These are phyloP conservation scores for Atethmia centrago DNA, from an alignment of 2,888 invertebrate genomes.

Conservation along the genomic window DNA sequence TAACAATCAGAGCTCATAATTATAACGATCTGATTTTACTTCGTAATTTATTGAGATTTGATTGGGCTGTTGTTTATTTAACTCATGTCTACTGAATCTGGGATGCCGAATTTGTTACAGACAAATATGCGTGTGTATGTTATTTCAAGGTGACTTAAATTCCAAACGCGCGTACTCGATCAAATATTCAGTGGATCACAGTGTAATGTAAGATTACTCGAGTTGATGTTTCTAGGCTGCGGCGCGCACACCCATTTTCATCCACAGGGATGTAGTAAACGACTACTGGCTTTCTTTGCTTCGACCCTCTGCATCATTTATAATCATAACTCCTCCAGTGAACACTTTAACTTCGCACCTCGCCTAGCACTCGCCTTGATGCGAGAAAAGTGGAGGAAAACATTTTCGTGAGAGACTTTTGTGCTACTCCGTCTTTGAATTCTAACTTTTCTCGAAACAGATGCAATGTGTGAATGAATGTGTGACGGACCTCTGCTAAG, in stretches of 20 bases:
- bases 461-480: slow-evolving; percentile 46
- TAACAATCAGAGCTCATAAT: slow-evolving; percentile 77
- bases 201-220: slow-evolving; percentile 73
- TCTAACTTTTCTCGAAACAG: slow-evolving; percentile 68
- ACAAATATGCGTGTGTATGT: slow-evolving; percentile 31
- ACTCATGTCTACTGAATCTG: slow-evolving; percentile 11
- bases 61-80: slow-evolving; percentile 25
- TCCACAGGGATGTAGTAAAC: slow-evolving; percentile 68
- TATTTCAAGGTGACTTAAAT: slow-evolving; percentile 64
- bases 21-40: slow-evolving; percentile 71
- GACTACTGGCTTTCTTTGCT: slow-evolving; percentile 73
- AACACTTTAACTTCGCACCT: slow-evolving; percentile 82
- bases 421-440: slow-evolving; percentile 72
- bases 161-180: slow-evolving; percentile 68
- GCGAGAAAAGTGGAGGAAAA: slow-evolving; percentile 72
- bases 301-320: slow-evolving; percentile 82
- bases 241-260: slow-evolving; percentile 72
- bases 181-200: slow-evolving; percentile 75
- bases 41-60: slow-evolving; percentile 42
- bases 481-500: slow-evolving; percentile 30
- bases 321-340: slow-evolving; percentile 81
- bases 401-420: slow-evolving; percentile 75
- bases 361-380: slow-evolving; percentile 75
- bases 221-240: slow-evolving; percentile 63
- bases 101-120: slow-evolving; percentile 32